A percentile compares a stretch with the other conserved stretches of the same genome.
Conservation (phyloP, 2,888 invertebrate genomes). For the Dryobota labecula region DNA sequence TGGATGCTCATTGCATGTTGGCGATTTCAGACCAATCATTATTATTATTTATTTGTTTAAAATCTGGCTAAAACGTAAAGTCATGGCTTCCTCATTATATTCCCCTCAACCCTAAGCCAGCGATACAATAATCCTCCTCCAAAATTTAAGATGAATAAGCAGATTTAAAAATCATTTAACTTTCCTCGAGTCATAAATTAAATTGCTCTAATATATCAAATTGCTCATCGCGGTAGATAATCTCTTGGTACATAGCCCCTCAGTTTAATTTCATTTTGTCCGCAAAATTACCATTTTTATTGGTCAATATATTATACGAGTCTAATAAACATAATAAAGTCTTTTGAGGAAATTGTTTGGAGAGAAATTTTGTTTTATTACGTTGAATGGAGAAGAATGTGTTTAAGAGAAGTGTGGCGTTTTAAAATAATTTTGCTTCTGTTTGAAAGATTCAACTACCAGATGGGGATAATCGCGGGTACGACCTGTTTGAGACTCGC, state of each 20-base stretch:
- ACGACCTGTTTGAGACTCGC: too few relatives aligned
- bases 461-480: too few relatives aligned
- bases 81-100: slow-evolving; percentile 18
- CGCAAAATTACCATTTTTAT: slow-evolving; percentile 67
- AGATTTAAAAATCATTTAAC: slow-evolving; percentile 46
- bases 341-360: slow-evolving; percentile 33
- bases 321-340: slow-evolving; percentile 62
- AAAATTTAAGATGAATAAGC: slow-evolving; percentile 54
- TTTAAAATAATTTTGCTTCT: neutral
- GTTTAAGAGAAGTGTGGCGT: neutral
- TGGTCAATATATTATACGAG: slow-evolving; percentile 62
- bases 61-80: neutral
- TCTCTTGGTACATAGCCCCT: slow-evolving; percentile 52
- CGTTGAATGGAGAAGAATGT: slow-evolving; percentile 15
- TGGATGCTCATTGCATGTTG: neutral
- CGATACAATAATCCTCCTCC: slow-evolving; percentile 26
- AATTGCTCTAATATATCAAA: slow-evolving; percentile 64
- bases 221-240: slow-evolving; percentile 60
- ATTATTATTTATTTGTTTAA: neutral
- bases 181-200: slow-evolving; percentile 58
- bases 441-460: too few relatives aligned
- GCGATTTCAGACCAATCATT: neutral
- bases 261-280: slow-evolving; percentile 65
- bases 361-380: slow-evolving; percentile 39
- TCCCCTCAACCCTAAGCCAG: neutral